Base-by-base conservation (phyloP, 2,113 vertebrate genomes). In the Irena cyanogastra region DNA sequence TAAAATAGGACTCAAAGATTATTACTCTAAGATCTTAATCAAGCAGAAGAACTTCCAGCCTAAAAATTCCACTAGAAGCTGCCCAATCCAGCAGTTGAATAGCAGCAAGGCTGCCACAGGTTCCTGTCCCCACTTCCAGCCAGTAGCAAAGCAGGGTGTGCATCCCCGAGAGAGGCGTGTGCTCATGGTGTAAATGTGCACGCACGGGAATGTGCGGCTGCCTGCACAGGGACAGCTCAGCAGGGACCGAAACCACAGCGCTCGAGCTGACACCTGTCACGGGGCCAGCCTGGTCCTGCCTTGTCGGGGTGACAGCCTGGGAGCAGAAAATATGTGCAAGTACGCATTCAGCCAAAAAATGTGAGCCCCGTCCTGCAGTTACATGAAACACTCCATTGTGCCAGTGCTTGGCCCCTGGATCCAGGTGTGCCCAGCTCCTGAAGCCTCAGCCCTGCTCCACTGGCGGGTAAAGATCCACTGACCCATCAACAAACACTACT, bases 81-180 rank as follows among this genome's bases (percentile, higher is more conserved):
- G 39, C 30, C 45, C 71, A 72, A 54, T 59, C 11, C 64, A 28
- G 27, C 8, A 35, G 47, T 0, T 4, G 6, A 56, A 33, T 12
- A 44, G 24, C 26, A 41, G 19, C 18, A 72, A 61, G 37, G 39
- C 60, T 87, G 35, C 8, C 63, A 19, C 16, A 47, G 59, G 19
- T 56, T 26, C 30, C 28, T 17, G 1, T n/a, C 9, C 24, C 8
- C 35, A 10, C 0, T 3, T 35, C 13, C 63, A 69, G 23, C 3
- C 27, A 18, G 37, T 1, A 30, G n/a, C 17, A 28, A 49, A 26
- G 21, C 44, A 56, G 33, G 30, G 35, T 2, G 9, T 37, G 42
- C 22, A 11, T 21, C 37, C 35, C 41, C 18, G 6, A 0, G 3
- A 13, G 11, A 10, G 15, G 17, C 0, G 4, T 12, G 6, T 52